Evolutionary conservation across 2,113 vertebrate species (phyloP), one percentile per base, ranked within the genome.

Genomic region (Pelmatolapia mariae): DNA sequence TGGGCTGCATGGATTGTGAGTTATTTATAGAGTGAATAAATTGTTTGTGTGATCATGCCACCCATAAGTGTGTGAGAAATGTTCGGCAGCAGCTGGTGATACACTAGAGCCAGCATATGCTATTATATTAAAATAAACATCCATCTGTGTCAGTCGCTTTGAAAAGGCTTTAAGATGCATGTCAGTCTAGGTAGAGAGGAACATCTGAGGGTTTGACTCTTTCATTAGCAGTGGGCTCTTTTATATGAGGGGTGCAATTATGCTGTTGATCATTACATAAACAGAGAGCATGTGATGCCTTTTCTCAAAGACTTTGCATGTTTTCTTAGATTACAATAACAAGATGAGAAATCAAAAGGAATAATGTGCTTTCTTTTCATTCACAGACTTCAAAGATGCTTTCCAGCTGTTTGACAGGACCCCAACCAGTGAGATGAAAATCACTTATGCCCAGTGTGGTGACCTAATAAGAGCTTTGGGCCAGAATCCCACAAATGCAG

Each of bases 331-430:
- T 80, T 10, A 59, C n/a, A 85, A 43, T 38, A 18, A 79, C n/a
- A 33, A 43, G 2, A 80, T 8, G 1, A 16, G 59, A 45, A 85
- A 33, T 78, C 16, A 56, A 57, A 56, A 43, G 26, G 18, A 86
- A 54, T 59, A 4, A 63, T 10, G 11, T 9, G 1, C 80, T 54
- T 59, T 86, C 7, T 63, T 73, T 82, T 24, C 63, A 24, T 36
- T 31, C 19, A 33, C 88, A 97, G 97, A 97, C 84, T 97, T 97
- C 81, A 97, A 96, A 91, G 96, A 97, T 61, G 91, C 96, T 7
- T 97, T 97, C 93, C 96, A 96, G 94, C 93, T 97, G 85, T 97
- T 97, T 57, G 97, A 97, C 94, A 92, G 96, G 79, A 97, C 97
- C 66, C 96, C 97, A 43, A 79, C 86, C 71, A 96, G 82, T 6